A percentile compares a stretch with the other conserved stretches of the same genome.
phyloP scores from a whole-genome alignment of 2,888 invertebrate genomes.

The Leptinotarsa tumamoca region DNA sequence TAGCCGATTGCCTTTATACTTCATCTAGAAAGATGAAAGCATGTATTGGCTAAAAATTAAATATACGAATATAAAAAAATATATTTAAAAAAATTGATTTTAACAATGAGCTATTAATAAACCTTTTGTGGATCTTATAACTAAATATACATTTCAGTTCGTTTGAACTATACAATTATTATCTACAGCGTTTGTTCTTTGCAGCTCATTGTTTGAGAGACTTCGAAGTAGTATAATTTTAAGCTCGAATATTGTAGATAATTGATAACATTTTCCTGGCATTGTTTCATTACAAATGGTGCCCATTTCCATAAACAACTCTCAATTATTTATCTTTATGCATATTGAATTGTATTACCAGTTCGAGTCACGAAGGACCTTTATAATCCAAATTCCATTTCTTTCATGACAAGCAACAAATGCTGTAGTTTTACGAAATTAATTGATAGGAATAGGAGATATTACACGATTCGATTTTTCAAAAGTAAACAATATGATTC shows the following conservation, averaged over 20 bases:
- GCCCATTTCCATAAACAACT: constrained; percentile 25
- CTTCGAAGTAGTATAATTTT: not conserved
- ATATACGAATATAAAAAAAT: too few relatives aligned
- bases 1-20: too few relatives aligned
- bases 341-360: not conserved
- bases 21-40: too few relatives aligned
- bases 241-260: constrained; percentile 7
- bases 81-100: too few relatives aligned
- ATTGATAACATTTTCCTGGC: constrained; percentile 12
- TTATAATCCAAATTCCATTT: constrained; percentile 2
- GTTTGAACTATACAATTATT: not conserved
- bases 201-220: not conserved
- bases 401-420: not conserved
- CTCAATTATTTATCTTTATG: not conserved
- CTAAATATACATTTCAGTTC: too few relatives aligned
- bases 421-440: not conserved
- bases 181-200: not conserved
- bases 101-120: too few relatives aligned
- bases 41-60: too few relatives aligned
- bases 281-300: constrained; percentile 20
- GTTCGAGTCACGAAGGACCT: constrained; percentile 5
- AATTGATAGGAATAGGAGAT: not conserved
- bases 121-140: too few relatives aligned
- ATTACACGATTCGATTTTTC: not conserved
- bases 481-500: not conserved